A percentile compares a stretch with the other conserved stretches of the same genome.
These are phyloP conservation scores for Tichodroma muraria DNA, from an alignment of 2,113 vertebrate species.

Conservation along the genomic window DNA sequence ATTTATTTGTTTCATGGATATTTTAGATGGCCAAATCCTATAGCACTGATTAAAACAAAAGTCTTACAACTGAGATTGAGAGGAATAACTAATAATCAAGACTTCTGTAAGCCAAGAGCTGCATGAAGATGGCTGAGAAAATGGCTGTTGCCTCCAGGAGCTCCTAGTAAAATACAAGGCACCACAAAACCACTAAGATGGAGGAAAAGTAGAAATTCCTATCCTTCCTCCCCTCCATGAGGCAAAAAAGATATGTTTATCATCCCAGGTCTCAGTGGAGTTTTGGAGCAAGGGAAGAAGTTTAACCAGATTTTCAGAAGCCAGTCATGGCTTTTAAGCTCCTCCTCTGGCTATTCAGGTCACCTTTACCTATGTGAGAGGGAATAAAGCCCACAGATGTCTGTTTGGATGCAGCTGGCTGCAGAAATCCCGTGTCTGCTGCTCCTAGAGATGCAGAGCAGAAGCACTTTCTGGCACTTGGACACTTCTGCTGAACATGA, in stretches of 20 bases:
- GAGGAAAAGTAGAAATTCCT: not conserved
- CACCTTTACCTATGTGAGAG: not conserved
- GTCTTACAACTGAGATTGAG: not conserved
- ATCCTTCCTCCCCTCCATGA: not conserved
- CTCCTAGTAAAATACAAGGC: not conserved
- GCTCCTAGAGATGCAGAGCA: not conserved
- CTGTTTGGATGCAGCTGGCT: not conserved
- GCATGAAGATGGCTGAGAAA: not conserved
- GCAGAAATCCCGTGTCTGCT: not conserved
- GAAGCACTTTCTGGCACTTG: not conserved
- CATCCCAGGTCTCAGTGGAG: not conserved
- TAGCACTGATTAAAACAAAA: not conserved
- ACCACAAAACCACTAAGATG: not conserved
- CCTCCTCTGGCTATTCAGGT: not conserved
- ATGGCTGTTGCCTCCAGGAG: not conserved
- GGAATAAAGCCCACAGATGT: not conserved
- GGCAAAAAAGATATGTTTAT: not conserved
- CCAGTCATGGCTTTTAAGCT: not conserved
- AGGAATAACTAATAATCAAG: not conserved
- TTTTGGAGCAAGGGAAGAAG: not conserved
- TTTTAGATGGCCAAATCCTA: not conserved
- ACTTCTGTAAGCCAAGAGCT: not conserved
- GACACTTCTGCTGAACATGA: not conserved
- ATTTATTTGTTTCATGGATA: not conserved
- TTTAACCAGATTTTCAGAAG: not conserved